Conservation (phyloP, 2,113 vertebrate species). For the Brachirus orientalis region DNA sequence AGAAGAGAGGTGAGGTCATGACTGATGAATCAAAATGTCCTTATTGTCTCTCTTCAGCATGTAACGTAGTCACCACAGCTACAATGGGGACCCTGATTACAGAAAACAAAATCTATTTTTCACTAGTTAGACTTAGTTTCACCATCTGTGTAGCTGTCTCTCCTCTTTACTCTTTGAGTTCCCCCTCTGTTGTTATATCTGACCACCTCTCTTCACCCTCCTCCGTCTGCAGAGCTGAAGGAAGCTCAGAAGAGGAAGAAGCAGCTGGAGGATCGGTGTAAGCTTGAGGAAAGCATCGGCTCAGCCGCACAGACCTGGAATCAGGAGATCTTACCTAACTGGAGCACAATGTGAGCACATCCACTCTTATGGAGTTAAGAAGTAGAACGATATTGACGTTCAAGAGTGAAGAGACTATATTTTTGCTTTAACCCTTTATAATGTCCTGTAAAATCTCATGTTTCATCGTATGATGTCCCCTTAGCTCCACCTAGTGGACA, state of each 20-base stretch:
- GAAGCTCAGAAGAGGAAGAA: constrained; percentile 90
- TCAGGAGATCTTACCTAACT: constrained; percentile 92
- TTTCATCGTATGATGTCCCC: neutral
- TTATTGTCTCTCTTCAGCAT: neutral
- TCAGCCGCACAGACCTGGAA: constrained; percentile 91
- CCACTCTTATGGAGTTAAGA: neutral
- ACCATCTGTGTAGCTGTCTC: too few relatives aligned
- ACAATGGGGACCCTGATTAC: too few relatives aligned
- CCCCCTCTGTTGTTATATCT: neutral
- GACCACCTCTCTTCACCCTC: neutral
- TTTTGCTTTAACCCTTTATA: neutral
- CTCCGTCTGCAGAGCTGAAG: constrained; percentile 86
- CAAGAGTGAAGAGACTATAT: too few relatives aligned
- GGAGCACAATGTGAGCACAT: constrained; percentile 89
- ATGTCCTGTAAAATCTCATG: neutral
- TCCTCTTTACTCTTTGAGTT: neutral
- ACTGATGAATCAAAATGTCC: neutral
- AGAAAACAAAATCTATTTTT: too few relatives aligned
- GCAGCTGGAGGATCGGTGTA: constrained; percentile 91
- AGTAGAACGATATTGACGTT: too few relatives aligned
- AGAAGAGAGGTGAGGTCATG: constrained; percentile 88
- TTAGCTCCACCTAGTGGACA: neutral
- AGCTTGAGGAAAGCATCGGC: constrained; percentile 90
- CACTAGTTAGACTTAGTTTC: too few relatives aligned
- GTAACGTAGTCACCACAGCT: too few relatives aligned